Conservation (phyloP, 2,797 vertebrate species). For the Pitangus sulphuratus region DNA sequence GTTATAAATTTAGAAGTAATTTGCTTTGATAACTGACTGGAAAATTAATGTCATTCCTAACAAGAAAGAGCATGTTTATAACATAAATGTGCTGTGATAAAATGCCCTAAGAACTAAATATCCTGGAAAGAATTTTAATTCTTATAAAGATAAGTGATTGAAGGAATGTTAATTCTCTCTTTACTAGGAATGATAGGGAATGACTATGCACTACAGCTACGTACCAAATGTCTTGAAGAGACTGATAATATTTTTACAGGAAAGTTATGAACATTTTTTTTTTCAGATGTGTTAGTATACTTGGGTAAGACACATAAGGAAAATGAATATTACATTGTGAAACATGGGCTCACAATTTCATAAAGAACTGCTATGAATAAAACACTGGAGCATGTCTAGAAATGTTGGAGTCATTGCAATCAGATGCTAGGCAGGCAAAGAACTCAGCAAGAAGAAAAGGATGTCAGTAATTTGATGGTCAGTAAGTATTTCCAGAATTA, state of each 20-base stretch:
- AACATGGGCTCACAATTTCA: background rate
- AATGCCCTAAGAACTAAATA: constrained; percentile 59
- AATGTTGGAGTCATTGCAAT: background rate
- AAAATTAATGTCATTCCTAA: constrained; percentile 63
- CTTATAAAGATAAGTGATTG: constrained; percentile 66
- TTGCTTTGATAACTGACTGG: constrained; percentile 53
- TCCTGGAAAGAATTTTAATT: constrained; percentile 74
- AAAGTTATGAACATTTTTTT: background rate
- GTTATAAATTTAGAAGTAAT: constrained; percentile 42
- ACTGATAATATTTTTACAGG: background rate
- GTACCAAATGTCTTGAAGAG: background rate
- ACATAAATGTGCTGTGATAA: constrained; percentile 56
- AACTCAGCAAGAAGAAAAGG: background rate
- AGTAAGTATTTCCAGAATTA: constrained; percentile 4
- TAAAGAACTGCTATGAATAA: background rate
- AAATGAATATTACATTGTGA: background rate
- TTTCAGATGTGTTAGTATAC: background rate
- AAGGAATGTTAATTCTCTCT: constrained; percentile 68
- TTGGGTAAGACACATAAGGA: background rate
- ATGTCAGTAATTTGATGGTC: background rate
- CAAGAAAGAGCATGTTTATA: constrained; percentile 67
- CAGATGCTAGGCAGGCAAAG: background rate
- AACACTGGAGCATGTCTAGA: background rate
- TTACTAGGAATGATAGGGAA: constrained; percentile 41
- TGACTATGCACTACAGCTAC: background rate